These are phyloP conservation scores for Scolopax mira DNA, from an alignment of 2,113 vertebrate species.

Conservation along the genomic window DNA sequence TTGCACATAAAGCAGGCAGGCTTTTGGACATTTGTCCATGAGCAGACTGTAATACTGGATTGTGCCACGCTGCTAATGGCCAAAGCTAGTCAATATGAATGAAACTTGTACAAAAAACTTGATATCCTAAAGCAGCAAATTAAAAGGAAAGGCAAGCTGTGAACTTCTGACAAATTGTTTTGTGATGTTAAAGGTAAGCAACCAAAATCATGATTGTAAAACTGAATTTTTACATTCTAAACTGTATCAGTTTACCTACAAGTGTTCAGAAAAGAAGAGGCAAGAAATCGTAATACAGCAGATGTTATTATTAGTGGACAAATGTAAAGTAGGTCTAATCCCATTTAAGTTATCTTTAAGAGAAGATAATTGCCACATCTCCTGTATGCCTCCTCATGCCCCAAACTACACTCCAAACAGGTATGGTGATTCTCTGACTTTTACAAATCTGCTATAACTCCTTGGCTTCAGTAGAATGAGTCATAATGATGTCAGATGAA, in stretches of 20 bases:
- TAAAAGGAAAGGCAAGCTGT: neutral
- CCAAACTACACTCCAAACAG: neutral
- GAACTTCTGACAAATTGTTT: neutral
- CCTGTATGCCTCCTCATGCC: neutral
- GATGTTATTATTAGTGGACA: neutral
- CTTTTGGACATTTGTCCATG: neutral
- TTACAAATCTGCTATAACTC: neutral
- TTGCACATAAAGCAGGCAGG: neutral
- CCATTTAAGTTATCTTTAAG: neutral
- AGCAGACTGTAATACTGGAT: neutral
- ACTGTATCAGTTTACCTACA: neutral
- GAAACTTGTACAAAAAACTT: neutral
- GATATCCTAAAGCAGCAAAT: neutral
- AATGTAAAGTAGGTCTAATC: neutral
- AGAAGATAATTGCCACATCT: neutral
- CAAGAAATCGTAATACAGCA: neutral
- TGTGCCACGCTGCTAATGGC: neutral
- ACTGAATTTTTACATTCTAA: neutral
- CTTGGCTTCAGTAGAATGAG: neutral
- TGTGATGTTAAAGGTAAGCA: neutral
- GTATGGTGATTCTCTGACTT: neutral
- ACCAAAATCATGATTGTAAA: neutral
- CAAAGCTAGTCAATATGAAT: accelerated
- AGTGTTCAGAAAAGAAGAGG: neutral
- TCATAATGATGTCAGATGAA: neutral